These are phyloP conservation scores for Desmophyllum pertusum DNA, from an alignment of 92 coral and sea anemone species.

Conservation along the genomic window DNA sequence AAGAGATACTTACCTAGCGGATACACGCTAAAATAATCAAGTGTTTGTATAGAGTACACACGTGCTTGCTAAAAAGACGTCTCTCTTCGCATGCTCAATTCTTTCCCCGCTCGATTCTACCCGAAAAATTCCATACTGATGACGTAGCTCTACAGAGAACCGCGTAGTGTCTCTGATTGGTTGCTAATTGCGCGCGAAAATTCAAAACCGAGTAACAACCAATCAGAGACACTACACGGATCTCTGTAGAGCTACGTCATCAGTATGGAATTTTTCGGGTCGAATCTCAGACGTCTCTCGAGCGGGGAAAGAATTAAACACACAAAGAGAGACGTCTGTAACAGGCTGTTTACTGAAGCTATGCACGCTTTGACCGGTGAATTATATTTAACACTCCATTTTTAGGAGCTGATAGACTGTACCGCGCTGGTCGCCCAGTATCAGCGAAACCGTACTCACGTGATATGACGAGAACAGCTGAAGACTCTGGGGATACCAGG, in stretches of 20 bases:
- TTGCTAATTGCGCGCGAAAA: not conserved
- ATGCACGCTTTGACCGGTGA: not conserved
- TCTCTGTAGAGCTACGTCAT: not conserved
- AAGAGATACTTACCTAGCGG: not conserved
- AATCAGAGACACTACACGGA: not conserved
- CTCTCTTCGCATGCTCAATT: not conserved
- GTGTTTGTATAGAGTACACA: not conserved
- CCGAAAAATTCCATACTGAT: not conserved
- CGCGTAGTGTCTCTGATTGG: not conserved
- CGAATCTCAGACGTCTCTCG: not conserved
- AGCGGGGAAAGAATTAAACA: not conserved
- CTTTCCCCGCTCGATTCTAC: not conserved
- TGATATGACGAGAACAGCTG: conserved; percentile 9
- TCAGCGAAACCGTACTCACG: conserved; percentile 41
- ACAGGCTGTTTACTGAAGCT: too few species aligned
- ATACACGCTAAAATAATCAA: not conserved
- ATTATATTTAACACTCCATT: not conserved
- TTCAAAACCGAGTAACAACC: not conserved
- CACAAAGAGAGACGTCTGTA: too few species aligned
- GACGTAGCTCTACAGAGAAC: not conserved
- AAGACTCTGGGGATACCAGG: not conserved
- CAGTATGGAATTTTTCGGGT: not conserved
- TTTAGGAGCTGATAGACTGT: conserved; percentile 6
- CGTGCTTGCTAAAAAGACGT: not conserved
- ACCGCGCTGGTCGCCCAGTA: conserved; percentile 28